Percentiles rank a stretch among this genome's conserved stretches.
Evolutionary conservation across 1,140 invertebrate species (phyloP).

Genomic region (Euwallacea fornicatus): DNA sequence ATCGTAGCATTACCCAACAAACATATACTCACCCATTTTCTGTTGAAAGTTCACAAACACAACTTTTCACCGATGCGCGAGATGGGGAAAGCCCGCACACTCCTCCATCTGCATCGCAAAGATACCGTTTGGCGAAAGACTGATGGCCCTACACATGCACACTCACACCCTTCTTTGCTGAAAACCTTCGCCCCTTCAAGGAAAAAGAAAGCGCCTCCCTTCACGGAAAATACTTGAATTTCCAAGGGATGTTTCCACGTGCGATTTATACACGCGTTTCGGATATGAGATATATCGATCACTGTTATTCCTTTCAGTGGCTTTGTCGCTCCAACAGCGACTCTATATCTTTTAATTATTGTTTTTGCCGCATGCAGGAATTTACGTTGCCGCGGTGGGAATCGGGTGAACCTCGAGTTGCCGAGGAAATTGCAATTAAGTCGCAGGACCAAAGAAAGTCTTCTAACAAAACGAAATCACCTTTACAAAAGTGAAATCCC

Average conservation of each 20-base stretch:
- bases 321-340: no score
- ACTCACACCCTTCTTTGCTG: conserved; percentile 24
- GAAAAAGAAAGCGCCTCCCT: conserved; percentile 22
- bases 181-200: conserved; percentile 18
- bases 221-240: conserved; percentile 19
- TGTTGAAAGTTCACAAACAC: background rate
- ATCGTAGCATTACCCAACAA: no score
- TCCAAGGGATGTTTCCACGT: conserved; percentile 17
- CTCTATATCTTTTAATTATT: no score
- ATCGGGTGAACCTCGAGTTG: no score
- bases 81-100: background rate
- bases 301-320: background rate
- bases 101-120: conserved; percentile 16
- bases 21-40: no score
- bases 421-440: no score
- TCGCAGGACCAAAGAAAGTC: no score
- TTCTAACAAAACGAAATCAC: no score
- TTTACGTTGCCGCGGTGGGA: no score
- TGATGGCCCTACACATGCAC: conserved; percentile 19
- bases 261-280: conserved; percentile 1
- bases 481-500: no score
- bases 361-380: no score
- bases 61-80: background rate
- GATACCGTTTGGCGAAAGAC: conserved; percentile 22
- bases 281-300: conserved; percentile 9